A percentile compares a stretch with the other conserved stretches of the same genome.
Conservation (phyloP, 2,113 vertebrate genomes). For the Sceloporus undulatus region DNA sequence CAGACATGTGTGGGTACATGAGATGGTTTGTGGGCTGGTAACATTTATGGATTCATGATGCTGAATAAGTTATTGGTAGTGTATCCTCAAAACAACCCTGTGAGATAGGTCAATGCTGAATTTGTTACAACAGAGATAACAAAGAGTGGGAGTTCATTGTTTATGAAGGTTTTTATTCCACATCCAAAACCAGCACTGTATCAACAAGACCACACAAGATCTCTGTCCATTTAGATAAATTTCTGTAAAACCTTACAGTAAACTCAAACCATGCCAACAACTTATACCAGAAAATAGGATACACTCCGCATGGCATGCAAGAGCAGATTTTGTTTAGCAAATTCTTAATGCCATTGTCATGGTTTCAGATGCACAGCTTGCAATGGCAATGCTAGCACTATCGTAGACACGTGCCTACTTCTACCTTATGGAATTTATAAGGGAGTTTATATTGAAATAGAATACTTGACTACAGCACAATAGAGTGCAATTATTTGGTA, state of each 20-base stretch:
- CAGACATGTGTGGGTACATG: background rate
- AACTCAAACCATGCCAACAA: conserved; percentile 24
- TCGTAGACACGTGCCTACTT: conserved; percentile 48
- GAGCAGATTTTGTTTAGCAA: conserved; percentile 65
- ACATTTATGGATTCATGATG: background rate
- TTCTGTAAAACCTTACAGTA: background rate
- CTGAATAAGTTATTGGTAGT: background rate
- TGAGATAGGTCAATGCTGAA: background rate
- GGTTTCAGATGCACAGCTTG: conserved; percentile 57
- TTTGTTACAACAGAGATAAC: background rate
- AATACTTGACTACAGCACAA: no score
- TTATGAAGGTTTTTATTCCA: background rate
- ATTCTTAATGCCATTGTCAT: conserved; percentile 68
- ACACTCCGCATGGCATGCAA: conserved; percentile 46
- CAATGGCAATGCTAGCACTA: conserved; percentile 42
- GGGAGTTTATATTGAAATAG: conserved; percentile 9
- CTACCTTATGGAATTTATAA: background rate
- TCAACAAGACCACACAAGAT: background rate
- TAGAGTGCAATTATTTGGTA: background rate
- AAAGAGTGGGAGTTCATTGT: background rate
- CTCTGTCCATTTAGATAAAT: background rate
- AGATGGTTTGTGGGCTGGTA: background rate
- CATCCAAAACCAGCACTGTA: background rate
- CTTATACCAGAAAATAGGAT: conserved; percentile 60
- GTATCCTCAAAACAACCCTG: background rate